A percentile compares a stretch with the other conserved stretches of the same genome.
phyloP scores from a whole-genome alignment of 2,113 vertebrate species.

The Paradoxurus hermaphroditus region DNA sequence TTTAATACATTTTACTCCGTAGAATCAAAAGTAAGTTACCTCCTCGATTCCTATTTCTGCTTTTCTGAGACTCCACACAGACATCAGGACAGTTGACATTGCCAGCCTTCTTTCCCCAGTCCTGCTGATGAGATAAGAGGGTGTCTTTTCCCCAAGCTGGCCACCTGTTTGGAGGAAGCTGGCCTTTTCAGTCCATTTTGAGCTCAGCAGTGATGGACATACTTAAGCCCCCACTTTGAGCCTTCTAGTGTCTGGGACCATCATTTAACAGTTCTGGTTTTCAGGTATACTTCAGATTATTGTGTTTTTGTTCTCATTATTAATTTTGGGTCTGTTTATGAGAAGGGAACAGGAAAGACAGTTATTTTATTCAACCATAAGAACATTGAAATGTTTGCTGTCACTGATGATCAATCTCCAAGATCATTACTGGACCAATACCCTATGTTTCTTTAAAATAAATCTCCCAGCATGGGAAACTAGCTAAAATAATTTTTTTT shows the following conservation, averaged over 20 bases:
- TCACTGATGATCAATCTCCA: not conserved
- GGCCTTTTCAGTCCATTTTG: not conserved
- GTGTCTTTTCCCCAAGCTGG: not conserved
- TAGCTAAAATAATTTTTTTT: not conserved
- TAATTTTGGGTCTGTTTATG: not conserved
- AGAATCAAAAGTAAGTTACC: not conserved
- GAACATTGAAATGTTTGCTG: not conserved
- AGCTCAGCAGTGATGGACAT: not conserved
- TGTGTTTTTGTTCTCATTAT: not conserved
- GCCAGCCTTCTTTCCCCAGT: not conserved
- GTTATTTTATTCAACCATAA: not conserved
- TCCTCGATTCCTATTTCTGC: not conserved
- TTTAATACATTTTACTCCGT: no score
- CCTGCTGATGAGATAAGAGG: not conserved
- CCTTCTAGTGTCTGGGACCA: not conserved
- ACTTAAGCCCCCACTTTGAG: no score
- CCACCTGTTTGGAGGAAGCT: not conserved
- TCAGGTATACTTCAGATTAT: not conserved
- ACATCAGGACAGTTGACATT: not conserved
- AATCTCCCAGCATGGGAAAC: not conserved
- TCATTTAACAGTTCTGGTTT: not conserved
- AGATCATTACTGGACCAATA: not conserved
- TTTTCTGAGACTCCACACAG: not conserved
- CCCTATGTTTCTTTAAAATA: not conserved
- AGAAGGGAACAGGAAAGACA: not conserved